Base-by-base conservation (phyloP, 1,140 invertebrate species). In the Temnothorax nylanderi region DNA sequence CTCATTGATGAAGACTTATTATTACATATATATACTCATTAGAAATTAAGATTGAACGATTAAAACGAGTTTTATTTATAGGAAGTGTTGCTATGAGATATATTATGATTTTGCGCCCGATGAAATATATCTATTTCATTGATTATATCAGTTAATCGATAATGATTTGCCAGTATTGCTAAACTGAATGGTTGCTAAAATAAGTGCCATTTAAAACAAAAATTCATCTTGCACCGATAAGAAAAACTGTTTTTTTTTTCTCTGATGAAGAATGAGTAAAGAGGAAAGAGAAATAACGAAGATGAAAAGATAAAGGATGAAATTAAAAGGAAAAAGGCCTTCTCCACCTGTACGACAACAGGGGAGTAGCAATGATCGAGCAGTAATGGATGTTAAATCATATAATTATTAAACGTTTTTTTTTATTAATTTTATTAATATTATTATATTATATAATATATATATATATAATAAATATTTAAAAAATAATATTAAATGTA, bases 301-400 rank as follows among this genome's bases (percentile, higher is more conserved):
- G 32, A 56, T 21, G 6, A 56, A 18, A 64, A 34, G 26, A 26
- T 26, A 26, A 26, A 26, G 26, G 26, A 26, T 26, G 0, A 26
- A 26, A 26, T 26, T 26, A 26, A 26, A 26, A 26, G 26, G 26
- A 26, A 26, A 26, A 26, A 26, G 26, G 60, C 62, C 72, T 88
- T 87, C 90, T 90, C 86, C 58, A 69, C 69, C 78, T 51, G 87
- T 81, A 90, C 89, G 91, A 91, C 71, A 88, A 85, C 90, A 88
- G 92, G 92, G 93, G 92, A 94, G 90, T 94, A 94, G 94, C 94
- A 95, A 26, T 26, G 26, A 26, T 26, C 26, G 26, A 26, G 26
- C 26, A 26, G 26, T 26, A 26, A 26, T 26, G 26, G n/a, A n/a
- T n/a, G n/a, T n/a, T n/a, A n/a, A n/a, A n/a, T n/a, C n/a, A n/a